These are phyloP conservation scores for Sepiola atlantica DNA, from an alignment of 2,888 invertebrate species.

Conservation along the genomic window DNA sequence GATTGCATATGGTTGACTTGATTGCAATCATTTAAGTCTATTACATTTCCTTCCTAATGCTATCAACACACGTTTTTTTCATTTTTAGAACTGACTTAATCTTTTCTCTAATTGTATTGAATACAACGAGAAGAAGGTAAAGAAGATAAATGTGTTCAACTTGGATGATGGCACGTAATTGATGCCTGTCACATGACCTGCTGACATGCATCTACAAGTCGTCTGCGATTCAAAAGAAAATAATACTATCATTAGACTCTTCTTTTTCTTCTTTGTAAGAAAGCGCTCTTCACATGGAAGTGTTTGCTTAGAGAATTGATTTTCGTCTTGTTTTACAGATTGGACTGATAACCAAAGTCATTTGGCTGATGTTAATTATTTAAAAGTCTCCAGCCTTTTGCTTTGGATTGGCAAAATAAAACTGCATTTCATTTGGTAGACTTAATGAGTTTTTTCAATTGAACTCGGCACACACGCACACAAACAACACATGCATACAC, in stretches of 20 bases:
- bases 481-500: too few relatives aligned
- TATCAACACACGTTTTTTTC: neutral
- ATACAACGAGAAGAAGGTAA: neutral
- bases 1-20: neutral
- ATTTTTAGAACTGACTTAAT: neutral
- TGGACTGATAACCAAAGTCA: neutral
- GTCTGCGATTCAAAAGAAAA: neutral
- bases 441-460: too few relatives aligned
- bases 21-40: neutral
- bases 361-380: neutral
- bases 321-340: neutral
- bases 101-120: neutral
- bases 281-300: neutral
- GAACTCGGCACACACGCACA: too few relatives aligned
- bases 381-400: neutral
- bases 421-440: neutral
- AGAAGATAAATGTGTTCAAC: neutral
- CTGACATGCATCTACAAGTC: neutral
- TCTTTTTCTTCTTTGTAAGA: neutral
- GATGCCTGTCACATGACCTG: neutral
- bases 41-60: slow-evolving; percentile 6
- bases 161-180: neutral
- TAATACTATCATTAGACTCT: neutral
- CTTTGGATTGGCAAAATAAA: neutral
- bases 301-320: neutral